Evolutionary conservation across 2,888 invertebrate species (phyloP).

Genomic region (Mythimna lalbum): DNA sequence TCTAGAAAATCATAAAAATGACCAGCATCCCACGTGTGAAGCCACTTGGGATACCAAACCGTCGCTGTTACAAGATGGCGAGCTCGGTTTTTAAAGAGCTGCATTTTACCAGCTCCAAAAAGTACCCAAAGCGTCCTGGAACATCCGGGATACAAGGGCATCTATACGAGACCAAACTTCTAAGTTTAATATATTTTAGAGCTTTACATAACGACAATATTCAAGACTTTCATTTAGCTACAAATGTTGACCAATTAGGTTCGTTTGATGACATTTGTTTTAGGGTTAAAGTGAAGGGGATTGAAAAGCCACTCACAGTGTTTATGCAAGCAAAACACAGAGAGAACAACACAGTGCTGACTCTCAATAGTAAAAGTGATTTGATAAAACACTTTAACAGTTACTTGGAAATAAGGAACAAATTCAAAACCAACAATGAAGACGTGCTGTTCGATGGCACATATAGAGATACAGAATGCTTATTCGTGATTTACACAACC

Average conservation of each 20-base stretch:
- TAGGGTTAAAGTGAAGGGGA: background rate
- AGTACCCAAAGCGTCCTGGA: constrained; percentile 1
- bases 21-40: no score
- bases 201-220: background rate
- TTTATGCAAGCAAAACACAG: constrained; percentile 6
- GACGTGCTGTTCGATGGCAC: background rate
- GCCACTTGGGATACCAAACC: no score
- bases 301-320: background rate
- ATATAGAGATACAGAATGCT: background rate
- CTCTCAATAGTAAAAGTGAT: background rate
- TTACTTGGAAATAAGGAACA: background rate
- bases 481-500: constrained; percentile 4
- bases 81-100: no score
- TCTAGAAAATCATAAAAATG: no score
- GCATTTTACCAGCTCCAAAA: background rate
- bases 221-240: background rate
- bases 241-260: constrained; percentile 1
- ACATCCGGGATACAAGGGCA: constrained; percentile 3
- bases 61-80: background rate
- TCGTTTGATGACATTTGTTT: constrained; percentile 6
- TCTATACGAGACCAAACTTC: background rate
- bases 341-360: background rate
- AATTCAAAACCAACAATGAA: background rate
- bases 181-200: background rate
- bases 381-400: background rate